Evolutionary conservation across 2,888 invertebrate genomes (phyloP), one percentile per base, ranked within the genome.

Genomic region (Augochlorella aurata): DNA sequence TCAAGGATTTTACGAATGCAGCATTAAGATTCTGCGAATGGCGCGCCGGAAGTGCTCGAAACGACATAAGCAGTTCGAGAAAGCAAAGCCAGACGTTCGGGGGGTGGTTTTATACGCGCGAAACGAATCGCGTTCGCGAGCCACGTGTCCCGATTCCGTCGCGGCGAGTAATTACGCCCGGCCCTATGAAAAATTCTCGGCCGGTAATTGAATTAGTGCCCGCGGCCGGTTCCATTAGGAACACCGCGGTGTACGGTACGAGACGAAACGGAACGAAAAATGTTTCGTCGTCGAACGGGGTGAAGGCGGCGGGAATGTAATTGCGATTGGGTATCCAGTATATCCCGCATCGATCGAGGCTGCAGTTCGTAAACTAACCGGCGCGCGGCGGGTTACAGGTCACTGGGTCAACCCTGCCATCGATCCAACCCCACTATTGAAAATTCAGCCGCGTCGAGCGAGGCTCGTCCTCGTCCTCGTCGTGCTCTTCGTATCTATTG

Each of bases 341-440:
- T 71, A 78, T 66, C 63, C 38, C 63, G 79, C 75, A 88, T 89
- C 82, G 84, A 87, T 87, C 85, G 84, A 84, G 82, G 86, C 85
- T 84, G 84, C 77, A 85, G 78, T 84, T 86, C 78, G 85, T 84
- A 87, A 88, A 86, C 88, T 84, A 85, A 84, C 82, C 79, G 81
- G 75, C 81, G 81, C 75, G 79, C 83, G 63, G 63, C 81, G 76
- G 77, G 82, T 90, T 90, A 80, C 89, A 86, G 91, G 90, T 88
- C 88, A 91, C 85, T 89, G 79, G 89, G 91, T 91, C 91, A 89
- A 85, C 89, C 89, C 85, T 90, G 87, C 87, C 88, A 90, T 90
- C 86, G 89, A 91, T 89, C 89, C 85, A 83, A 79, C 83, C 88
- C 86, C 84, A 79, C 87, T 84, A 80, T 82, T 84, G 88, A 89